These are phyloP conservation scores for Channa maculata DNA, from an alignment of 2,113 vertebrate species.

Conservation along the genomic window DNA sequence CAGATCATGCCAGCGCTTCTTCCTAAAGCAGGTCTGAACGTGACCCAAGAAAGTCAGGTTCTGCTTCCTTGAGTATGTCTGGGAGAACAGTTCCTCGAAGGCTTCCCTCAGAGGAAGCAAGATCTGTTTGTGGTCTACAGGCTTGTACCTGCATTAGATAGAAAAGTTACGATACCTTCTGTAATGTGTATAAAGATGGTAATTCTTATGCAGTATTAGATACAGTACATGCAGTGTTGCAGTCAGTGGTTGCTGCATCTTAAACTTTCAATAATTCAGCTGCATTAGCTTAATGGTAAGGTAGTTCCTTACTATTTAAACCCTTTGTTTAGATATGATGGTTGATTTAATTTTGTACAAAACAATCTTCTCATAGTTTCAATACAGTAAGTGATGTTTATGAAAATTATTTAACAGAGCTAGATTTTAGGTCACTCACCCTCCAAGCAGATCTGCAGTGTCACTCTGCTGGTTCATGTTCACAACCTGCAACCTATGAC, in stretches of 20 bases:
- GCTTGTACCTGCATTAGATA: conserved; percentile 89
- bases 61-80: conserved; percentile 96
- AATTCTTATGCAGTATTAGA: neutral
- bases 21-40: conserved; percentile 95
- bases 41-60: conserved; percentile 96
- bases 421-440: conserved; percentile 82
- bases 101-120: conserved; percentile 92
- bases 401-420: too few species aligned
- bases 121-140: conserved; percentile 93
- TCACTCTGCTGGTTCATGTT: conserved; percentile 99
- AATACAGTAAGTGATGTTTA: too few species aligned
- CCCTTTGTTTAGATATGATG: too few species aligned
- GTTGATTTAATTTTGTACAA: too few species aligned
- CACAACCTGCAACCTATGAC: conserved; percentile 89
- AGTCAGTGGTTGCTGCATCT: too few species aligned
- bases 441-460: conserved; percentile 94
- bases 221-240: neutral
- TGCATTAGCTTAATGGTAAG: too few species aligned
- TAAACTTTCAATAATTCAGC: too few species aligned
- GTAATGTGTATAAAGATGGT: too few species aligned
- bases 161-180: neutral
- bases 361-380: too few species aligned
- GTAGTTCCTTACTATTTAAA: too few species aligned
- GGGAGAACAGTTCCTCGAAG: conserved; percentile 95
- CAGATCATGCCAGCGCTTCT: conserved; percentile 95